A percentile compares a stretch with the other conserved stretches of the same genome.
These are phyloP conservation scores for Gymnorhina tibicen DNA, from an alignment of 2,113 vertebrate species.

Conservation along the genomic window DNA sequence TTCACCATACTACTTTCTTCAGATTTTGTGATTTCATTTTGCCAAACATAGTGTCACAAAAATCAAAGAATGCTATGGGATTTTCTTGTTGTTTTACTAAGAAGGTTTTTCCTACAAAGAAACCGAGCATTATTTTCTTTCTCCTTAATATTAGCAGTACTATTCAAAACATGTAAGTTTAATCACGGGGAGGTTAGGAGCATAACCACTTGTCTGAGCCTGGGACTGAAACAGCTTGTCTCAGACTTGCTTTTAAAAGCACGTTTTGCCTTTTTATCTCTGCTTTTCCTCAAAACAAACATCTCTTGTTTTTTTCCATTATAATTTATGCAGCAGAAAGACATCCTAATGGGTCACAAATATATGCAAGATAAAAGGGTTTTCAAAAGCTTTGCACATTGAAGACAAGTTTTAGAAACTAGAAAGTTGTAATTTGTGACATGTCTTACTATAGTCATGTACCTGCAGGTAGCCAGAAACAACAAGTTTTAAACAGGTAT, in stretches of 20 bases:
- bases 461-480: not conserved
- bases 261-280: not conserved
- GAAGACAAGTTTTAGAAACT: not conserved
- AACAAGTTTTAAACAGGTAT: not conserved
- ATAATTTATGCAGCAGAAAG: not conserved
- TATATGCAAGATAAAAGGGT: slow-evolving; percentile 24
- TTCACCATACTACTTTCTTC: not conserved
- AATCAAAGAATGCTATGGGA: not conserved
- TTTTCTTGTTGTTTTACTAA: not conserved
- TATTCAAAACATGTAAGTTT: not conserved
- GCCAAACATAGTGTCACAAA: not conserved
- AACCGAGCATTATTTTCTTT: not conserved
- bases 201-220: not conserved
- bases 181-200: not conserved
- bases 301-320: not conserved
- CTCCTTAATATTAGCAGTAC: not conserved
- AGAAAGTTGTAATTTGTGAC: slow-evolving; percentile 1
- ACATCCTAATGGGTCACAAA: not conserved
- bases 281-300: not conserved
- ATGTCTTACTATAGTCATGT: not conserved
- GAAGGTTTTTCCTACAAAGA: not conserved
- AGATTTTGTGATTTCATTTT: not conserved
- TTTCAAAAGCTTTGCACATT: not conserved
- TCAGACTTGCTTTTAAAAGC: not conserved
- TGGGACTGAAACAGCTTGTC: not conserved